phyloP scores from a whole-genome alignment of 2,113 vertebrate species.

The Chaetura pelagica region DNA sequence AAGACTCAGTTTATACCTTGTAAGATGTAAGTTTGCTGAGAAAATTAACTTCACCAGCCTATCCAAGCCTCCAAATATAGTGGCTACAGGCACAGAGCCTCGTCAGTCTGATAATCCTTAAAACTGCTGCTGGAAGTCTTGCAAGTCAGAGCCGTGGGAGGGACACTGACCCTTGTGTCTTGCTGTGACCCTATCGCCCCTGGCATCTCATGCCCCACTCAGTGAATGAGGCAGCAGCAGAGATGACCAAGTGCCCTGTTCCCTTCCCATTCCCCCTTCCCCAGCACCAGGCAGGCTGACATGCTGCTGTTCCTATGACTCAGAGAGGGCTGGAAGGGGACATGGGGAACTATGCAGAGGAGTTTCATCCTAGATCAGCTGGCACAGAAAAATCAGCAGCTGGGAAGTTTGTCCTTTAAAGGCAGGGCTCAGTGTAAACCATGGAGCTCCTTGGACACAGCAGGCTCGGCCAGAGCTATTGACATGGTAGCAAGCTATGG shows the following conservation, averaged over 20 bases:
- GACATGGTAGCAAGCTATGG: accelerated
- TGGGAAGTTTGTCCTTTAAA: conserved; percentile 29
- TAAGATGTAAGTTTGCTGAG: not conserved
- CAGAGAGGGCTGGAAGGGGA: not conserved
- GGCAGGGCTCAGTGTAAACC: not conserved
- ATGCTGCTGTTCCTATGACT: not conserved
- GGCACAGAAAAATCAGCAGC: not conserved
- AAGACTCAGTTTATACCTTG: not conserved
- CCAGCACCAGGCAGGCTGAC: not conserved
- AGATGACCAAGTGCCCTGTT: not conserved
- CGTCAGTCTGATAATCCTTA: accelerated
- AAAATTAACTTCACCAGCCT: not conserved
- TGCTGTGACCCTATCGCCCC: not conserved
- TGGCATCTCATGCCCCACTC: accelerated
- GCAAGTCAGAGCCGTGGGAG: not conserved
- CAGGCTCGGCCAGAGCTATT: accelerated
- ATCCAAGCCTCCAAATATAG: not conserved
- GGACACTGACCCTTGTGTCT: not conserved
- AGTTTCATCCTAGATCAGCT: not conserved
- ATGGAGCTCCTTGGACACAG: accelerated
- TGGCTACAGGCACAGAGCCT: not conserved
- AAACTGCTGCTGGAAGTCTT: not conserved
- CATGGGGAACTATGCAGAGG: not conserved
- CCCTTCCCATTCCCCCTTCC: not conserved
- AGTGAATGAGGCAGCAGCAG: not conserved